These are phyloP conservation scores for Kryptolebias marmoratus DNA, from an alignment of 2,113 vertebrate genomes.

Conservation along the genomic window DNA sequence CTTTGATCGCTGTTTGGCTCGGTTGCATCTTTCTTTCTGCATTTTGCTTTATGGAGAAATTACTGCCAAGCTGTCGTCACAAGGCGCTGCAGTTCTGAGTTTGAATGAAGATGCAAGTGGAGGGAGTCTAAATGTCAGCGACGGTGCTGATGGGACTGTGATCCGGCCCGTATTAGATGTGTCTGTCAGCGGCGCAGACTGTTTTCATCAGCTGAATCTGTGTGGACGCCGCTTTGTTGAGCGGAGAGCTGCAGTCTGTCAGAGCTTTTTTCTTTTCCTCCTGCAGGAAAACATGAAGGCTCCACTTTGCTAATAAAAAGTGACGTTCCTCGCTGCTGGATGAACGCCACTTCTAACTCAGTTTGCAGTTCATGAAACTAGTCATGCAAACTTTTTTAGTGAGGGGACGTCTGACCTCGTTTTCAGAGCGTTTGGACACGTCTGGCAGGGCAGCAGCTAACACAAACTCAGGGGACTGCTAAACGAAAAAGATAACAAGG, in stretches of 20 bases:
- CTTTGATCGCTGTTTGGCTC: constrained; percentile 6
- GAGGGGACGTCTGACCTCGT: constrained; percentile 49
- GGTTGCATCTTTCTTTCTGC: background rate
- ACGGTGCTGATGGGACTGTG: constrained; percentile 32
- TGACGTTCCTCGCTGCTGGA: constrained; percentile 36
- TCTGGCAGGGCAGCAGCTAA: constrained; percentile 22
- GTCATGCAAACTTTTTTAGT: constrained; percentile 23
- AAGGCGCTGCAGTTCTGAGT: constrained; percentile 39
- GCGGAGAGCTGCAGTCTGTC: constrained; percentile 49
- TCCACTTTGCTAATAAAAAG: constrained; percentile 47
- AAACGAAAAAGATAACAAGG: constrained; percentile 13
- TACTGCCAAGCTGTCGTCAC: constrained; percentile 18
- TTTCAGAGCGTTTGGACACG: constrained; percentile 6
- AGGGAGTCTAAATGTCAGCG: background rate
- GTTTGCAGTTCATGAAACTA: constrained; percentile 2
- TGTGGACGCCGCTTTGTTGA: constrained; percentile 27
- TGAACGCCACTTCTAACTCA: constrained; percentile 27
- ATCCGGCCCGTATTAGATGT: constrained; percentile 24
- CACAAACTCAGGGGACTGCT: constrained; percentile 31
- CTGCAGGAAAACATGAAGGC: constrained; percentile 26
- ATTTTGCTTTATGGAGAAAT: constrained; percentile 14
- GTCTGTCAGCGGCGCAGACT: constrained; percentile 38
- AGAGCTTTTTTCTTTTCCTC: constrained; percentile 14
- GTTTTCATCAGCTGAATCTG: constrained; percentile 53
- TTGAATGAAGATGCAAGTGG: constrained; percentile 25